Evolutionary conservation across 23 tunicate species (phyloP).

Genomic region (Aplidium turbinatum): DNA sequence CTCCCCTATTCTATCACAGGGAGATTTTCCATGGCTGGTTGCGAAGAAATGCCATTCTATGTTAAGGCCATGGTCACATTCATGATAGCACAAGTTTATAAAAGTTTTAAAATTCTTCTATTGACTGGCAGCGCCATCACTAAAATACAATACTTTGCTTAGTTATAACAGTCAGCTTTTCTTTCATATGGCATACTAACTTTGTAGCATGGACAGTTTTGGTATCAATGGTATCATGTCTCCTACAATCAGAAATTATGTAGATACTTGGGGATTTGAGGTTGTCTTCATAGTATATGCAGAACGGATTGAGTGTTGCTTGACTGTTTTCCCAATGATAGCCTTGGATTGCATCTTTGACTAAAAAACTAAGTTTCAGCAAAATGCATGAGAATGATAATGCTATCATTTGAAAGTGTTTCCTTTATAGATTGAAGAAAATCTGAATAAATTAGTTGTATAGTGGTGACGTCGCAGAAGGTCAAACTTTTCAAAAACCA

Average conservation of each 20-base stretch:
- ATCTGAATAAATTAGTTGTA: too few species aligned
- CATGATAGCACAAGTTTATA: background rate
- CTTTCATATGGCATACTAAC: background rate
- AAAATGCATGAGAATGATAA: too few species aligned
- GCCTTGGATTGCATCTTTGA: constrained; percentile 21
- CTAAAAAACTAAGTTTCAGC: too few species aligned
- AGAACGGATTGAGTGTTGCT: constrained; percentile 25
- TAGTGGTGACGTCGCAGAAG: too few species aligned
- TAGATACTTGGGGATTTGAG: background rate
- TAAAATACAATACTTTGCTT: background rate
- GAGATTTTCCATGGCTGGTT: background rate
- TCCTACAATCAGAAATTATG: constrained; percentile 1
- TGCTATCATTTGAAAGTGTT: too few species aligned
- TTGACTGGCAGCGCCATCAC: constrained; percentile 26
- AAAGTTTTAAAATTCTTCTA: constrained; percentile 18
- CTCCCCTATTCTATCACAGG: background rate
- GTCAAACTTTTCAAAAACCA: background rate
- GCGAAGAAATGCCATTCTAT: background rate
- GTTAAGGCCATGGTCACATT: background rate
- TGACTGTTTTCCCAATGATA: constrained; percentile 22
- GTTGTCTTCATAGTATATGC: constrained; percentile 2
- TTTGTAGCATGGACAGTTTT: constrained; percentile 20
- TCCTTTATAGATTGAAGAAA: too few species aligned
- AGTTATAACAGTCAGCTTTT: background rate
- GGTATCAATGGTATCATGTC: constrained; percentile 24